A percentile compares a stretch with the other conserved stretches of the same genome.
These are phyloP conservation scores for Larimichthys crocea DNA, from an alignment of 2,113 vertebrate genomes.

Conservation along the genomic window DNA sequence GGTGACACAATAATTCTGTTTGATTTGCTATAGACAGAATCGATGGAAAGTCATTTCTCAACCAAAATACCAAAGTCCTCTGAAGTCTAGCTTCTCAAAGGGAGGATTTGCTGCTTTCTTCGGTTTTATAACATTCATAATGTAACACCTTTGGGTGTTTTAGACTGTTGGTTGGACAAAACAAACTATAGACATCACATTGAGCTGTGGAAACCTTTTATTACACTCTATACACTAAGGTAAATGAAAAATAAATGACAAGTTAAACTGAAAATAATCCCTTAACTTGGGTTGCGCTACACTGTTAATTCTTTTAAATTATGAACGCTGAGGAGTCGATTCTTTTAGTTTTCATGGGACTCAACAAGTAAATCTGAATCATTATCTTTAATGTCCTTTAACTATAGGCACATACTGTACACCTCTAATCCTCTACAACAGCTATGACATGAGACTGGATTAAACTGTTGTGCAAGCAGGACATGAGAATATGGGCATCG, in stretches of 20 bases:
- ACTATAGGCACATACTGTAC: conserved; percentile 7
- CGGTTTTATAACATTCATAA: neutral
- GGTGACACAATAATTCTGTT: neutral
- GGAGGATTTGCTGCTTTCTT: neutral
- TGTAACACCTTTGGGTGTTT: neutral
- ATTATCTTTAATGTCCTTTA: neutral
- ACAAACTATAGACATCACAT: neutral
- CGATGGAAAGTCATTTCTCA: neutral
- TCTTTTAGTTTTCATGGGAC: neutral
- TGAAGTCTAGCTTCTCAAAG: too few relatives aligned
- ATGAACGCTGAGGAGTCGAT: neutral
- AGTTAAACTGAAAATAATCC: neutral
- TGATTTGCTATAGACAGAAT: neutral
- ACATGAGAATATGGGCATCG: conserved; percentile 19
- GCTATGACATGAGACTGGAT: conserved; percentile 30
- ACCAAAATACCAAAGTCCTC: neutral
- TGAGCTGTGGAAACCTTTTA: neutral
- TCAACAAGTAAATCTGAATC: neutral
- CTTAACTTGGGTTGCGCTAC: neutral
- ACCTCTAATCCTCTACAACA: conserved; percentile 16
- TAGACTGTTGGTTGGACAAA: neutral
- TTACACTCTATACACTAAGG: neutral
- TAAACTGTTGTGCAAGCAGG: conserved; percentile 26
- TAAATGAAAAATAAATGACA: neutral
- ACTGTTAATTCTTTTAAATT: neutral